Evolutionary conservation across 1,140 invertebrate genomes (phyloP), one percentile per base, ranked within the genome.

Genomic region (Orussus abietinus): DNA sequence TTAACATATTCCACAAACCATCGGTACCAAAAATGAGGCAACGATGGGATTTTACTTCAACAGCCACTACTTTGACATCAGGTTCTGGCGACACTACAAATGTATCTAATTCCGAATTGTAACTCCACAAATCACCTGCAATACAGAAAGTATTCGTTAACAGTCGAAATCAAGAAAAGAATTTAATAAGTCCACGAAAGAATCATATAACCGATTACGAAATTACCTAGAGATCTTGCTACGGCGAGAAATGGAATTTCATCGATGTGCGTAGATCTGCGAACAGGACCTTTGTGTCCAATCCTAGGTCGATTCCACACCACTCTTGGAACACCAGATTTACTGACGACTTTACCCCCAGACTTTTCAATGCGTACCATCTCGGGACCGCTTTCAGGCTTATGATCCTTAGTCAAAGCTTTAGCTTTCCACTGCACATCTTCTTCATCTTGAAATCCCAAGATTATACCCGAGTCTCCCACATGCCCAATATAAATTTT

Each of bases 401-500:
- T 98, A 62, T 98, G 96, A 64, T 98, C 95, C 51, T 75, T 81
- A 0, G 92, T 96, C 29, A 96, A 63, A 1, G 85, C 79, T 62
- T 81, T 82, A 0, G 89, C 85, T 37, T 79, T 78, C 90, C 90
- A 94, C 47, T 81, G 77, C 10, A 77, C 72, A 49, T 80, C 78
- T 34, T 75, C 76, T 36, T 82, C 79, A 45, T 82, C 79, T 63
- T 88, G 84, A 61, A 85, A 84, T 17, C 93, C 94, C 28, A 98
- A 75, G 14, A 95, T 86, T 57, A 98, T 93, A 10, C 85, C 91
- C 0, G 94, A 97, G 71, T 98, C 96, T 12, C 96, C 96, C 19
- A 97, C 95, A 79, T 98, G 96, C 11, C 94, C 95, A 37, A 95
- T 88, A 62, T 97, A 98, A 41, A 98, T 86, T 75, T 98, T 98